Conservation (phyloP, 2,888 invertebrate genomes). For the Dilophus febrilis region DNA sequence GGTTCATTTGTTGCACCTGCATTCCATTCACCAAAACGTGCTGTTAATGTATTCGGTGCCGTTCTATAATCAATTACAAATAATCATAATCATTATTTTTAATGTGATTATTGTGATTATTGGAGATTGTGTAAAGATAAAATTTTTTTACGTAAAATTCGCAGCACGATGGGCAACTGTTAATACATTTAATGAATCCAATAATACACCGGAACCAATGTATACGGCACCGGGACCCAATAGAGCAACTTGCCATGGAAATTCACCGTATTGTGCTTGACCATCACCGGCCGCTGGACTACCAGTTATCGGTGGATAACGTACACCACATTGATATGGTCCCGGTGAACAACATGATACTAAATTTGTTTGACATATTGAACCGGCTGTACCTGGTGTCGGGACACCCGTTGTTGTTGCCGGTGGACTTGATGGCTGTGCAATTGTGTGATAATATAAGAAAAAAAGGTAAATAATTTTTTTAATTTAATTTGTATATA, state of each 20-base stretch:
- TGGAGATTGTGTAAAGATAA: conserved; percentile 2
- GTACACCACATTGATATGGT: conserved; percentile 23
- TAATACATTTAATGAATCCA: conserved; percentile 47
- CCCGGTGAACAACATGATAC: conserved; percentile 22
- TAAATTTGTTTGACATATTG: conserved; percentile 20
- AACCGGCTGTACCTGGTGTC: background rate
- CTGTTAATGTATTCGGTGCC: conserved; percentile 32
- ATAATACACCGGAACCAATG: conserved; percentile 54
- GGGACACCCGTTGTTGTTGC: too few species aligned
- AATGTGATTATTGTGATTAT: background rate
- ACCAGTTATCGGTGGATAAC: conserved; percentile 18
- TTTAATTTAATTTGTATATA: too few species aligned
- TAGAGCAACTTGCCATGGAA: conserved; percentile 55
- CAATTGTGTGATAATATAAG: too few species aligned
- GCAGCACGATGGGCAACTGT: conserved; percentile 58
- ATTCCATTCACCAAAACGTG: conserved; percentile 63
- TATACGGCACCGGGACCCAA: conserved; percentile 42
- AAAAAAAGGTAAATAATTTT: too few species aligned
- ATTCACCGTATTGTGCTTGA: conserved; percentile 47
- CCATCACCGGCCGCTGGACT: conserved; percentile 29
- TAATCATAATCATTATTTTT: background rate
- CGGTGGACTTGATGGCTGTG: background rate
- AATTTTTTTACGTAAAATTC: conserved; percentile 36
- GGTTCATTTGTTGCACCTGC: conserved; percentile 44
- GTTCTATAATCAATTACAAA: conserved; percentile 2